These are phyloP conservation scores for Chesias legatella DNA, from an alignment of 2,888 invertebrate species.

Conservation along the genomic window DNA sequence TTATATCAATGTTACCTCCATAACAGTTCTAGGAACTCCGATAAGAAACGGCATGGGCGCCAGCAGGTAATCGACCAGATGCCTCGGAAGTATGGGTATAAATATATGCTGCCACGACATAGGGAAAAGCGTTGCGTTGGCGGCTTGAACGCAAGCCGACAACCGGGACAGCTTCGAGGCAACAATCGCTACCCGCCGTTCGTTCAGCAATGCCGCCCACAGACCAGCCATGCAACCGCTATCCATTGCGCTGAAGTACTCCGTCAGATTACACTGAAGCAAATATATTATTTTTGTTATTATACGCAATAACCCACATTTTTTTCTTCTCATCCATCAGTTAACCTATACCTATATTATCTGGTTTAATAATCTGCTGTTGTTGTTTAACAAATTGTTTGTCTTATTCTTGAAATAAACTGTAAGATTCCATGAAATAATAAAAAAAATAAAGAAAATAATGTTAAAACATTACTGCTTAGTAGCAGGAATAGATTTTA, in stretches of 20 bases:
- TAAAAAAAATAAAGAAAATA: too few species aligned
- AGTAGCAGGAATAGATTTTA: too few species aligned
- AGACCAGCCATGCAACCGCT: conserved; percentile 96
- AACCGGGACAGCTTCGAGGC: conserved; percentile 93
- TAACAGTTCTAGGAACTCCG: conserved; percentile 93
- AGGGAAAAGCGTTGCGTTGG: conserved; percentile 96
- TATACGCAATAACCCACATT: too few species aligned
- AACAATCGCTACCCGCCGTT: conserved; percentile 95
- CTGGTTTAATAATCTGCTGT: too few species aligned
- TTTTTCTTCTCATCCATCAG: too few species aligned
- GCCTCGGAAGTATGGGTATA: conserved; percentile 95
- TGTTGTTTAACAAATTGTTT: too few species aligned
- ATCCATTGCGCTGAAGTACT: conserved; percentile 99
- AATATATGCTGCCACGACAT: conserved; percentile 99
- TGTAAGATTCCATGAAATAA: too few species aligned
- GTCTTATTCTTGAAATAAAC: too few species aligned
- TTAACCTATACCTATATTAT: too few species aligned
- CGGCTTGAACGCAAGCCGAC: conserved; percentile 96
- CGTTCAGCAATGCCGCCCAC: conserved; percentile 97
- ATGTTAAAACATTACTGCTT: too few species aligned
- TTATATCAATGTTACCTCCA: too few species aligned
- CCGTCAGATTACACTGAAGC: conserved; percentile 95
- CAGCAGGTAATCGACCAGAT: conserved; percentile 92
- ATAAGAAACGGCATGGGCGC: conserved; percentile 99
- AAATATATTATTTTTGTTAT: neutral